A percentile compares a stretch with the other conserved stretches of the same genome.
These are phyloP conservation scores for Lagocephalus sceleratus DNA, from an alignment of 2,797 vertebrate species.

Conservation along the genomic window DNA sequence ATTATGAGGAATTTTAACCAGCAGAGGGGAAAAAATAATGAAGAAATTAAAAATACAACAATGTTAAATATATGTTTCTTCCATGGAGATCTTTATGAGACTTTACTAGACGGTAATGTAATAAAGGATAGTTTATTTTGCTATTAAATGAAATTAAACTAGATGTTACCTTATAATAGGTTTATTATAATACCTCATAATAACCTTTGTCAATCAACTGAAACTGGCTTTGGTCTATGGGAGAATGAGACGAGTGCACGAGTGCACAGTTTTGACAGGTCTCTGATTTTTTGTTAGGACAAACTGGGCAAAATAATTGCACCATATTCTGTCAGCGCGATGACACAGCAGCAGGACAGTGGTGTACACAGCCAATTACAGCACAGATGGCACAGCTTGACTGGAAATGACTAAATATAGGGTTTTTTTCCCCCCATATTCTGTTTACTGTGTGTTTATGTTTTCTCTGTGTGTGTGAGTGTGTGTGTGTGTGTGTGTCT, in stretches of 20 bases:
- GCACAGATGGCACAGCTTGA: conserved; percentile 2
- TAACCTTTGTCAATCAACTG: no score
- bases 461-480: no score
- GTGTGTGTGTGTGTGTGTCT: neutral
- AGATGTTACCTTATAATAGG: no score
- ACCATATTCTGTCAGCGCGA: conserved; percentile 14
- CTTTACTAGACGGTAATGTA: no score
- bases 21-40: neutral
- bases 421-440: neutral
- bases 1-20: conserved; percentile 14
- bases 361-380: conserved; percentile 3
- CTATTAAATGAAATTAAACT: no score
- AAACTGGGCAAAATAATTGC: conserved; percentile 15
- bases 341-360: conserved; percentile 4
- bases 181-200: no score
- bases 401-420: conserved; percentile 8
- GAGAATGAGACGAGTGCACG: neutral
- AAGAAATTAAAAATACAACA: neutral
- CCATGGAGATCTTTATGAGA: no score
- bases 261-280: conserved; percentile 11
- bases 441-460: neutral
- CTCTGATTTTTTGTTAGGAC: conserved; percentile 33
- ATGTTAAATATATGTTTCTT: no score
- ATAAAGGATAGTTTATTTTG: no score
- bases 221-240: conserved; percentile 19